Evolutionary conservation across 2,113 vertebrate genomes (phyloP), one percentile per base, ranked within the genome.

Genomic region (Scolopax mira): DNA sequence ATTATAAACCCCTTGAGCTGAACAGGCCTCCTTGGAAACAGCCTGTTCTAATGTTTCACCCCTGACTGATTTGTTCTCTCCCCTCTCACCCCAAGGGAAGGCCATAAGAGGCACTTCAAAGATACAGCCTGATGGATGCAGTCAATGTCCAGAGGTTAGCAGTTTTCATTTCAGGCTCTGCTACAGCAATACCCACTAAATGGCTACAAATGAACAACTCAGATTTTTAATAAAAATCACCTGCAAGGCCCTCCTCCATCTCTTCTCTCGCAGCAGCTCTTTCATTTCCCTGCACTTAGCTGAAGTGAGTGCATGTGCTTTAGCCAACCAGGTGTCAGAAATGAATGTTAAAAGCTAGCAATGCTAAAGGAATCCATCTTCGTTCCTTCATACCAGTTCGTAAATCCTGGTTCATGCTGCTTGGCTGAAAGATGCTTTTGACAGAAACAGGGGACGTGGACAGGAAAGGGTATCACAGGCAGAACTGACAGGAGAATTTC

Each of bases 401-500:
- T n/a, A 93, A 90, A 86, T 67, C 69, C 69, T 74, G 10, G 55
- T 39, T 91, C 60, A 18, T 9, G 30, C 65, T 86, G 75, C 28
- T 7, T 71, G 30, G 30, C 46, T 88, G 74, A 93, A 82, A 58
- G 81, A 67, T 80, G 46, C 39, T 96, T 91, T 86, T 84, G 51
- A 88, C 85, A 55, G 55, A 93, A 78, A 70, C 48, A 39, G 4
- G 4, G 24, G 18, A 83, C 25, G 5, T 23, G 48, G 65, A 60
- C 39, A 90, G 48, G 42, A 91, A 79, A 21, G 72, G 23, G 58
- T 85, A 52, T 33, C 0, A 0, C n/a, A 83, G 42, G 51, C 75
- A 84, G 51, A 92, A 84, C 33, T 27, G 52, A 94, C 77, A 93
- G 42, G 33, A 88, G 48, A 80, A 90, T 80, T 96, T 90, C 87